phyloP scores from a whole-genome alignment of 2,797 vertebrate genomes.

The Melanogrammus aeglefinus region DNA sequence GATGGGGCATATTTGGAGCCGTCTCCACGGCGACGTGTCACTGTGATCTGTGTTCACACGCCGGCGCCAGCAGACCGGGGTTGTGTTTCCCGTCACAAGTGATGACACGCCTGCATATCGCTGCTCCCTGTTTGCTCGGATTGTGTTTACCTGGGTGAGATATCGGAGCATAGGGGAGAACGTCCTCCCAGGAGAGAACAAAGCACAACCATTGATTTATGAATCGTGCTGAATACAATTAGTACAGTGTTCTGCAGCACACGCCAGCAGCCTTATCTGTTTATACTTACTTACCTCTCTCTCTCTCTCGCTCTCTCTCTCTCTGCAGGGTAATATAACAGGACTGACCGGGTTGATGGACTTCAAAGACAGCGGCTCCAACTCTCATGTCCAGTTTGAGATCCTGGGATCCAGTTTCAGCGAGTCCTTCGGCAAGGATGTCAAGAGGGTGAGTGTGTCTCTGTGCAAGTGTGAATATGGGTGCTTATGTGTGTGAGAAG shows the following conservation, averaged over 20 bases:
- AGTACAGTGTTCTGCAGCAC: not conserved
- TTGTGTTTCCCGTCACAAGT: not conserved
- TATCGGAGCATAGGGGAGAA: not conserved
- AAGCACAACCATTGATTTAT: not conserved
- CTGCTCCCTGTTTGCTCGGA: not conserved
- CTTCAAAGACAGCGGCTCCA: slow-evolving; percentile 89
- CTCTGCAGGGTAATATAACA: slow-evolving; percentile 75
- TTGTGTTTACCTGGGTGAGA: not conserved
- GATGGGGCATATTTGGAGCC: too few relatives aligned
- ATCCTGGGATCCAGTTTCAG: slow-evolving; percentile 97
- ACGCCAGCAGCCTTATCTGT: not conserved
- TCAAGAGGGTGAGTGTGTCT: slow-evolving; percentile 84
- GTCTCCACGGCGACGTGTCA: not conserved
- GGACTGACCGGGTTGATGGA: slow-evolving; percentile 95
- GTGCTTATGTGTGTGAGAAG: not conserved
- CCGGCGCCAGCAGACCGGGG: not conserved
- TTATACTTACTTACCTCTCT: not conserved
- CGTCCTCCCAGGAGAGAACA: not conserved
- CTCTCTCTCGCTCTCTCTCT: not conserved
- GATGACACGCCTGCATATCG: not conserved
- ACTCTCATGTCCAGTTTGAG: slow-evolving; percentile 94
- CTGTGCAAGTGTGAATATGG: not conserved
- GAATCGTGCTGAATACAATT: not conserved
- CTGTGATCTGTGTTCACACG: not conserved
- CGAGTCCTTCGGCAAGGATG: slow-evolving; percentile 96